Evolutionary conservation across 2,888 invertebrate species (phyloP).

Genomic region (Synergus gifuensis): DNA sequence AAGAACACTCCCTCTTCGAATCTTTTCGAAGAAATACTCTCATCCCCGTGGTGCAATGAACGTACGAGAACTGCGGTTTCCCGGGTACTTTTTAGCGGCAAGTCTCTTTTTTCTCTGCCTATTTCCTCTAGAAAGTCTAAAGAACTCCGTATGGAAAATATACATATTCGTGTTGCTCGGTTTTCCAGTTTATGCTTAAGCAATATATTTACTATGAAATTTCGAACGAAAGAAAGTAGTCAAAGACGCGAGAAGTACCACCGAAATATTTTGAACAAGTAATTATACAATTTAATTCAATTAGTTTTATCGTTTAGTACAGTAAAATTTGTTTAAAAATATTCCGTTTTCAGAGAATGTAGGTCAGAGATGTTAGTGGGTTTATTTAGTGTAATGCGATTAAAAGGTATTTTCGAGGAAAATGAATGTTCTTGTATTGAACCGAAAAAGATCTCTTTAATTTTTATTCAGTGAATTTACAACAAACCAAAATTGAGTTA

Average conservation of each 20-base stretch:
- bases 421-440: too few relatives aligned
- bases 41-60: slow-evolving; percentile 37
- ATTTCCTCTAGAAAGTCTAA: slow-evolving; percentile 15
- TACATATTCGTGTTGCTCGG: slow-evolving; percentile 18
- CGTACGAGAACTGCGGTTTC: slow-evolving; percentile 40
- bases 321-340: neutral
- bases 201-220: slow-evolving; percentile 10
- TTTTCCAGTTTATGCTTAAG: slow-evolving; percentile 24
- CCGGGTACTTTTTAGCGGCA: slow-evolving; percentile 27
- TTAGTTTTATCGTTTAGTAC: neutral
- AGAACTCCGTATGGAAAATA: slow-evolving; percentile 18
- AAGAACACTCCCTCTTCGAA: slow-evolving; percentile 12
- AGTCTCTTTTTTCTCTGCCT: slow-evolving; percentile 9
- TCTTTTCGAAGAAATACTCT: slow-evolving; percentile 41
- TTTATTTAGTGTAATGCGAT: too few relatives aligned
- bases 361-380: too few relatives aligned
- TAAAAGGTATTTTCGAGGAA: too few relatives aligned
- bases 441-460: too few relatives aligned
- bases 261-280: neutral
- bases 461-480: too few relatives aligned
- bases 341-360: neutral
- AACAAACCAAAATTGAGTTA: too few relatives aligned
- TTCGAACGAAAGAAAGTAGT: neutral
- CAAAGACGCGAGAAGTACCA: neutral
- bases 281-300: neutral